Evolutionary conservation across 1,140 invertebrate genomes (phyloP).

Genomic region (Mycetomoellerius zeteki): DNA sequence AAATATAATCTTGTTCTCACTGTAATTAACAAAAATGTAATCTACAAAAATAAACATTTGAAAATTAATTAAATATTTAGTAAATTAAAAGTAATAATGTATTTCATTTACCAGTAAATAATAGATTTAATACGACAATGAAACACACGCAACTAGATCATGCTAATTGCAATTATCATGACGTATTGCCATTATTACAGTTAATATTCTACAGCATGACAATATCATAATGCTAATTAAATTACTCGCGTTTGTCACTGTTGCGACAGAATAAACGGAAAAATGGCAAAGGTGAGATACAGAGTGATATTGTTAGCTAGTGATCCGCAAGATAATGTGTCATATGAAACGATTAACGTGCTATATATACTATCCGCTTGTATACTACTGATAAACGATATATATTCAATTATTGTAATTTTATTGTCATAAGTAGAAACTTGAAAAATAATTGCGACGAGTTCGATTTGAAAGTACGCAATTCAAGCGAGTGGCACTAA

Average conservation of each 20-base stretch:
- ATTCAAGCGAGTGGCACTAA: constrained; percentile 14
- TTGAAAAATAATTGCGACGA: constrained; percentile 36
- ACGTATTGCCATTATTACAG: constrained; percentile 44
- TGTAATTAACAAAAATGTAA: background rate
- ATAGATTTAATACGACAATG: constrained; percentile 25
- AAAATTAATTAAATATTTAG: background rate
- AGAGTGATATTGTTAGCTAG: constrained; percentile 22
- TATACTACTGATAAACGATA: background rate
- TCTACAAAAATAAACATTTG: background rate
- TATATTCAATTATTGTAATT: background rate
- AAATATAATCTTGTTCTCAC: background rate
- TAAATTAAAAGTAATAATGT: constrained; percentile 2
- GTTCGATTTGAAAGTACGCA: background rate
- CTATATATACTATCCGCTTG: background rate
- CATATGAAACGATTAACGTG: constrained; percentile 11
- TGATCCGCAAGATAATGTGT: constrained; percentile 4
- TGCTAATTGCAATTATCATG: constrained; percentile 57
- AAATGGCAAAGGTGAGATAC: constrained; percentile 34
- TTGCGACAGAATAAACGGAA: constrained; percentile 32
- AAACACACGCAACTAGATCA: constrained; percentile 10
- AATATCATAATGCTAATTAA: constrained; percentile 55
- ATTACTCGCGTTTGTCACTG: constrained; percentile 27
- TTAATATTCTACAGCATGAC: constrained; percentile 39
- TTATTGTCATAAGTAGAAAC: background rate
- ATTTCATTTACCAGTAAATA: constrained; percentile 26